A percentile compares a stretch with the other conserved stretches of the same genome.
These are phyloP conservation scores for Drosophila kuntzei DNA, from an alignment of 2,888 invertebrate genomes.

Conservation along the genomic window DNA sequence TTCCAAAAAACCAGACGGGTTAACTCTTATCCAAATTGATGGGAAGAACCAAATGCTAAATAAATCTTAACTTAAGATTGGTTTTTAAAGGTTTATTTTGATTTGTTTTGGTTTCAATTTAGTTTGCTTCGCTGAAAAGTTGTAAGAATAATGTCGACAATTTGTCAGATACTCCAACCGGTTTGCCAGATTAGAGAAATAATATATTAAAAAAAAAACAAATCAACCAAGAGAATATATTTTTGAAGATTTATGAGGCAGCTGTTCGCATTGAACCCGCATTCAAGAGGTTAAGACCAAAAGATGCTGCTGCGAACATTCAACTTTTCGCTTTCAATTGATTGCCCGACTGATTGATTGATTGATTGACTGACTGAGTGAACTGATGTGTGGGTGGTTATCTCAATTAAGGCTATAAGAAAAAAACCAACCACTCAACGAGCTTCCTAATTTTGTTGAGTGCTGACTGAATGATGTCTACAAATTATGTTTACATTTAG, in stretches of 20 bases:
- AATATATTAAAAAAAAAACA: conserved; percentile 21
- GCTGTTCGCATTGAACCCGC: conserved; percentile 73
- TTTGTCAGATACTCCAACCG: conserved; percentile 62
- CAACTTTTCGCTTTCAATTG: conserved; percentile 75
- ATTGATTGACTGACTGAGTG: conserved; percentile 32
- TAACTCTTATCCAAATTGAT: conserved; percentile 32
- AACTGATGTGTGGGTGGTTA: conserved; percentile 52
- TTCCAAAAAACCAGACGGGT: conserved; percentile 55
- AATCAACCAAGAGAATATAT: conserved; percentile 33
- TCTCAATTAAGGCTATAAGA: conserved; percentile 63
- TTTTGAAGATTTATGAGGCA: conserved; percentile 67
- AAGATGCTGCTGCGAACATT: conserved; percentile 41
- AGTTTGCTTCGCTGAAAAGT: conserved; percentile 4
- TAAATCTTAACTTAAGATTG: conserved; percentile 14
- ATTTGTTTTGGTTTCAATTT: conserved; percentile 22
- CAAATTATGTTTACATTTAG: conserved; percentile 38
- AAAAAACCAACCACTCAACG: conserved; percentile 27
- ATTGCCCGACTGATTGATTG: conserved; percentile 56
- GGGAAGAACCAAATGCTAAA: conserved; percentile 32
- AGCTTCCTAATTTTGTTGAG: conserved; percentile 52
- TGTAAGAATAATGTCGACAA: conserved; percentile 64
- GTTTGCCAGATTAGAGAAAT: conserved; percentile 41
- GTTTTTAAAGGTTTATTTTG: conserved; percentile 13
- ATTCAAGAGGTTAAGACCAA: conserved; percentile 69
- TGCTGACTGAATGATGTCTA: conserved; percentile 50